Evolutionary conservation across 1,140 invertebrate species (phyloP).

Genomic region (Macrotrachela quadricornifera): DNA sequence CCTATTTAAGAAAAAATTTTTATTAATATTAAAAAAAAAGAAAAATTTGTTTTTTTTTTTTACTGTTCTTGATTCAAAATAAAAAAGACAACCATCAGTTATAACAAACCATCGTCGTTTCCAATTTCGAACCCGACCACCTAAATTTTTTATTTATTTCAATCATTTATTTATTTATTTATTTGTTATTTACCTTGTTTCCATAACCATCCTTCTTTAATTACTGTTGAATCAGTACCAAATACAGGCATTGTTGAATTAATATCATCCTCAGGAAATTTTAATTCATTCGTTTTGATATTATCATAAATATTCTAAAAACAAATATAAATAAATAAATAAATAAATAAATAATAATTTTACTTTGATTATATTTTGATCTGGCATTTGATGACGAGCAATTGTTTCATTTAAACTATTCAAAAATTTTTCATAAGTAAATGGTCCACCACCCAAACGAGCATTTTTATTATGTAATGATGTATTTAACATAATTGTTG

Average conservation of each 20-base stretch:
- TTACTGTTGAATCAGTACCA: slow-evolving; percentile 59
- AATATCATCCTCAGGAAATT: slow-evolving; percentile 94
- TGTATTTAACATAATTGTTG: slow-evolving; percentile 98
- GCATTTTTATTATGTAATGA: slow-evolving; percentile 88
- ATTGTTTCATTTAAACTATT: too few relatives aligned
- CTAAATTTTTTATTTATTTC: too few relatives aligned
- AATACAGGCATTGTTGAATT: slow-evolving; percentile 98
- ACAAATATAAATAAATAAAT: too few relatives aligned
- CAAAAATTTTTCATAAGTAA: too few relatives aligned
- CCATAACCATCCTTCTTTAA: slow-evolving; percentile 97
- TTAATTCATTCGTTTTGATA: slow-evolving; percentile 95
- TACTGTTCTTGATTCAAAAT: slow-evolving; percentile 88
- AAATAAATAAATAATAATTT: too few relatives aligned
- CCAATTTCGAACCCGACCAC: slow-evolving; percentile 83
- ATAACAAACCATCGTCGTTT: slow-evolving; percentile 96
- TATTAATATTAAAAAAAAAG: too few relatives aligned
- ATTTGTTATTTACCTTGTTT: slow-evolving; percentile 50
- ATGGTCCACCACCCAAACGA: too few relatives aligned
- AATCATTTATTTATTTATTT: too few relatives aligned
- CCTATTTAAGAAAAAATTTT: not conserved
- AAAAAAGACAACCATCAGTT: slow-evolving; percentile 95
- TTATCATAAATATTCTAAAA: slow-evolving; percentile 76
- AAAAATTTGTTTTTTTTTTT: slow-evolving; percentile 13
- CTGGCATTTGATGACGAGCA: too few relatives aligned
- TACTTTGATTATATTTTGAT: too few relatives aligned